These are phyloP conservation scores for Drosophila tanythrix DNA, from an alignment of 2,888 invertebrate genomes.

Conservation along the genomic window DNA sequence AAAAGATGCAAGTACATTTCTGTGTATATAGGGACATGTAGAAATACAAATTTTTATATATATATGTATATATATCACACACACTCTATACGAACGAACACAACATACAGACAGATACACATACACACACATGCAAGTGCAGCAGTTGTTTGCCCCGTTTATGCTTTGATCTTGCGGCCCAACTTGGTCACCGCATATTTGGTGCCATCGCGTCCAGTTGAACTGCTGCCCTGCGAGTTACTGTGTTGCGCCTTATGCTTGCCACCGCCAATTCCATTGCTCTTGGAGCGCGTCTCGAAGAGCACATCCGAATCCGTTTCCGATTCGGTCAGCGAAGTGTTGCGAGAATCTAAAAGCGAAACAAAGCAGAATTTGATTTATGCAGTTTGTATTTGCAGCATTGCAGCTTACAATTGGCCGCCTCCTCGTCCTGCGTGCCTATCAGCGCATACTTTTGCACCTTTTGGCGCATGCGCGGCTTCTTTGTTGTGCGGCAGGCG, in stretches of 20 bases:
- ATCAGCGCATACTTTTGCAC: constrained; percentile 90
- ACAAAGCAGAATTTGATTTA: neutral
- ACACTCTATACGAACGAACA: constrained; percentile 34
- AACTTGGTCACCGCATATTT: constrained; percentile 82
- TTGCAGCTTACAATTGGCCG: constrained; percentile 79
- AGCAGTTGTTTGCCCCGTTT: constrained; percentile 42
- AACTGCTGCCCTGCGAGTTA: constrained; percentile 44
- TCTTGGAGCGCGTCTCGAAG: constrained; percentile 89
- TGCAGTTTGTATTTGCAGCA: accelerated
- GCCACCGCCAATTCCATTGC: constrained; percentile 72
- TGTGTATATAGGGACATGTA: constrained; percentile 35
- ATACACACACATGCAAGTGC: constrained; percentile 17
- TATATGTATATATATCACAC: constrained; percentile 43
- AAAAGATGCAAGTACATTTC: constrained; percentile 55
- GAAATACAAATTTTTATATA: constrained; percentile 41
- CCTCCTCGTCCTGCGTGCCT: constrained; percentile 89
- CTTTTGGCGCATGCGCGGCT: constrained; percentile 86
- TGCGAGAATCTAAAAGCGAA: constrained; percentile 72
- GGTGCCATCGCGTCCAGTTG: constrained; percentile 59
- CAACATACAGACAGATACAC: constrained; percentile 16
- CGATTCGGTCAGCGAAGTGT: constrained; percentile 89
- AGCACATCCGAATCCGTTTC: constrained; percentile 94
- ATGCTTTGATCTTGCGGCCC: constrained; percentile 84
- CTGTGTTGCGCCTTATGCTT: constrained; percentile 66
- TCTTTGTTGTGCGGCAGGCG: constrained; percentile 86